Evolutionary conservation across 1,140 invertebrate genomes (phyloP), one percentile per base, ranked within the genome.

Genomic region (Calliphora vicina): DNA sequence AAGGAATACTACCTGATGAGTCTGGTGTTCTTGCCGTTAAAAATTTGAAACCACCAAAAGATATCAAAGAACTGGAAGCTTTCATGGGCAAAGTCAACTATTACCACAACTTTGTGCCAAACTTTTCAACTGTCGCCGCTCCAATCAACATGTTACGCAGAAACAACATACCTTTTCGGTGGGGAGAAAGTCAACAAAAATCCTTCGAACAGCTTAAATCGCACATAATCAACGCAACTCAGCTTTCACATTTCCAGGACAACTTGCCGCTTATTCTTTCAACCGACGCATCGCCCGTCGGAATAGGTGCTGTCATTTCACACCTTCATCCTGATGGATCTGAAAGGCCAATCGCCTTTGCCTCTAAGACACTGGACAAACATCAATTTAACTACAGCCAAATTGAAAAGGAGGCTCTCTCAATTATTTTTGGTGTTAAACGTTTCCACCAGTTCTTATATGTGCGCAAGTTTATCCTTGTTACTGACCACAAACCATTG

Each of bases 391-490:
- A 92, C 13, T 94, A 93, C 85, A 86, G 88, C 25, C 91, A 93
- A 84, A 87, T 92, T 10, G 92, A 94, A 43, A 92, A 92, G 84
- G 93, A 94, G 86, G 92, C 88, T 0, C 85, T 92, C 4, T 88
- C 91, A 5, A 90, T 93, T 45, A 82, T 92, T 74, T 92, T 89
- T 86, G 91, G 91, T n/a, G 83, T 92, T 23, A 85, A 87, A 74
- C 92, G 91, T 82, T 93, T 93, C 85, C 91, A 93, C 82, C 86
- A 93, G 73, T 93, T 92, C 82, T 74, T 93, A 5, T 91, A 87
- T 86, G 93, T 91, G 80, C 84, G 86, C 72, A 81, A 87, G 61
- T 93, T 92, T 85, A 85, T 85, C 0, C 74, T 93, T 0, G 74
- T 88, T 17, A 92, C 91, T 0, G 93, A 93, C 85, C 91, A 93